Percentiles rank a stretch among this genome's conserved stretches.
These are phyloP conservation scores for Ommatoiulus sabulosus DNA, from an alignment of 2,888 invertebrate species.

Conservation along the genomic window DNA sequence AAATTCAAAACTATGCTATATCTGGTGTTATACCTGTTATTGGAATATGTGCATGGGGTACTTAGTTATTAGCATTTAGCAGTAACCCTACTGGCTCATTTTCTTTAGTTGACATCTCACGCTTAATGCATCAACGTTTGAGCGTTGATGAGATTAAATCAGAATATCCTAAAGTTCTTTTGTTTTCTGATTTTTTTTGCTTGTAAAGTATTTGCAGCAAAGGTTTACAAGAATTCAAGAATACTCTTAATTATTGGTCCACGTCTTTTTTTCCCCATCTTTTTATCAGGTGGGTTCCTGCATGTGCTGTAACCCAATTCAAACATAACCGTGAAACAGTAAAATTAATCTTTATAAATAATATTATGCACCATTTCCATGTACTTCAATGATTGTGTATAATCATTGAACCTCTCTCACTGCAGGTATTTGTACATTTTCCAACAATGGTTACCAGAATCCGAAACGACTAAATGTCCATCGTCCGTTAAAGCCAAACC, in stretches of 20 bases:
- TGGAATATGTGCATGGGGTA: not conserved
- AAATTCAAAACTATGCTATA: not conserved
- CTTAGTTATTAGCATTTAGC: too few species aligned
- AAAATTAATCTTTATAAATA: not conserved
- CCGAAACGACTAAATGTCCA: slow-evolving; percentile 70
- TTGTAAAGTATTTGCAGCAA: not conserved
- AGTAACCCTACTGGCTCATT: too few species aligned
- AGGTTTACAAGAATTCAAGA: not conserved
- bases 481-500: slow-evolving; percentile 68
- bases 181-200: not conserved
- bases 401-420: slow-evolving; percentile 53
- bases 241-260: not conserved
- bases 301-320: not conserved
- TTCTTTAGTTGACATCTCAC: too few species aligned
- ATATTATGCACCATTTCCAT: slow-evolving; percentile 4
- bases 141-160: not conserved
- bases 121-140: too few species aligned
- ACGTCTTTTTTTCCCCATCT: not conserved
- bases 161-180: not conserved
- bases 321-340: not conserved
- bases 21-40: not conserved
- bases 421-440: slow-evolving; percentile 70
- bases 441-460: slow-evolving; percentile 72
- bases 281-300: too few species aligned
- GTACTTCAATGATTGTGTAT: not conserved